Conservation (phyloP, 2,888 invertebrate species). For the Aporophyla lueneburgensis region DNA sequence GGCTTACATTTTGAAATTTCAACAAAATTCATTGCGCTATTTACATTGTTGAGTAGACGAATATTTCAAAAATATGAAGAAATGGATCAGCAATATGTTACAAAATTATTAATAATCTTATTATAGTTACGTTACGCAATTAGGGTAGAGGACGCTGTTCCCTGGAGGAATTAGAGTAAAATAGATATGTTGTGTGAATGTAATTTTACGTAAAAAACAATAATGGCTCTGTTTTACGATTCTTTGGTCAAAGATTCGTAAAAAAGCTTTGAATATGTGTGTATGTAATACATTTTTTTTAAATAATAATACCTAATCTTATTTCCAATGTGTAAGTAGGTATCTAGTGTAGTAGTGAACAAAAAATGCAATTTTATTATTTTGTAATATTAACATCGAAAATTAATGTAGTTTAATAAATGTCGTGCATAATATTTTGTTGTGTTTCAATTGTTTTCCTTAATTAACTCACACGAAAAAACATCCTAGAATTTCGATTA, state of each 20-base stretch:
- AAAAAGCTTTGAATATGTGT: not conserved
- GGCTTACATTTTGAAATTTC: too few relatives aligned
- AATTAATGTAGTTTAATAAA: conserved; percentile 38
- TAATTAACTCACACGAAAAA: too few relatives aligned
- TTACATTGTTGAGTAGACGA: too few relatives aligned
- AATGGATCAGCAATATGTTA: too few relatives aligned
- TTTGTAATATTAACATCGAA: conserved; percentile 29
- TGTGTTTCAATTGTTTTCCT: not conserved
- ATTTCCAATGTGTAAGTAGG: not conserved
- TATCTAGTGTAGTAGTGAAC: conserved; percentile 23
- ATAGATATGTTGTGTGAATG: not conserved
- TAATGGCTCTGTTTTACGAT: not conserved
- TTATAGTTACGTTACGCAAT: too few relatives aligned
- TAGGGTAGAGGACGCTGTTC: not conserved
- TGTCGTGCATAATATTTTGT: conserved; percentile 35
- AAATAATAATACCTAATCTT: too few relatives aligned
- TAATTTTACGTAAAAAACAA: not conserved
- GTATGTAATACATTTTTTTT: not conserved
- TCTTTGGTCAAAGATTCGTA: not conserved
- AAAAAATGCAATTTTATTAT: conserved; percentile 46
- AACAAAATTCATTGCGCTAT: too few relatives aligned
- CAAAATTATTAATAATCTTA: too few relatives aligned
- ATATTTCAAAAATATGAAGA: too few relatives aligned
- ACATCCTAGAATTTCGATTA: too few relatives aligned
- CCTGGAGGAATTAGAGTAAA: not conserved